Conservation (phyloP, 2,888 invertebrate genomes). For the Frankliniella fusca region DNA sequence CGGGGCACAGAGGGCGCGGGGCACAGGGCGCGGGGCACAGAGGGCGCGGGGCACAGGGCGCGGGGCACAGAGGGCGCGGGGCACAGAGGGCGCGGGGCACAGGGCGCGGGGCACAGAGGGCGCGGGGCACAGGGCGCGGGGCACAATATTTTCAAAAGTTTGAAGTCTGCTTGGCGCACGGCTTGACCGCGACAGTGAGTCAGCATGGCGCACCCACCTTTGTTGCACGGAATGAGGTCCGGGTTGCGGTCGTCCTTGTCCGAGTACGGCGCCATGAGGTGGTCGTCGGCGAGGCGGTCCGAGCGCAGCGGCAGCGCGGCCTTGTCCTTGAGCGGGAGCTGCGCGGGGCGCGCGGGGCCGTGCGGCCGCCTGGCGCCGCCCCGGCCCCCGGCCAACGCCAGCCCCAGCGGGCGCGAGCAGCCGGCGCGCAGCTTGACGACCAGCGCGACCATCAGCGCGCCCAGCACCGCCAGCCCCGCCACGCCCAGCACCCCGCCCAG, state of each 20-base stretch:
- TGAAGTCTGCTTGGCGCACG: too few species aligned
- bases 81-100: too few species aligned
- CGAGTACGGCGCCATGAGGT: conserved; percentile 49
- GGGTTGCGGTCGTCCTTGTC: conserved; percentile 65
- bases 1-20: too few species aligned
- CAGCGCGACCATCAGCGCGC: conserved; percentile 45
- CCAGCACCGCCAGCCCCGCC: conserved; percentile 44
- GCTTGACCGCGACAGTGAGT: too few species aligned
- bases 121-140: too few species aligned
- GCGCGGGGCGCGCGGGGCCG: conserved; percentile 54
- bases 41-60: too few species aligned
- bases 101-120: too few species aligned
- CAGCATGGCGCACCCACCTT: conserved; percentile 42
- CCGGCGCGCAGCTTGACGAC: conserved; percentile 44
- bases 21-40: too few species aligned
- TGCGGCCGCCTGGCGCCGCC: conserved; percentile 43
- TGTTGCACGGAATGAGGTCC: conserved; percentile 48
- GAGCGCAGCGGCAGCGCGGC: conserved; percentile 44
- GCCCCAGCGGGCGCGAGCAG: conserved; percentile 36
- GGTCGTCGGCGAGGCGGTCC: conserved; percentile 54
- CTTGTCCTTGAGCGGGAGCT: conserved; percentile 49
- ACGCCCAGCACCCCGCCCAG: conserved; percentile 48
- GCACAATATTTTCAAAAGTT: too few species aligned
- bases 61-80: too few species aligned
- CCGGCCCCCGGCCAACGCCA: conserved; percentile 31